These are phyloP conservation scores for Julus scanicus DNA, from an alignment of 2,888 invertebrate genomes.

Conservation along the genomic window DNA sequence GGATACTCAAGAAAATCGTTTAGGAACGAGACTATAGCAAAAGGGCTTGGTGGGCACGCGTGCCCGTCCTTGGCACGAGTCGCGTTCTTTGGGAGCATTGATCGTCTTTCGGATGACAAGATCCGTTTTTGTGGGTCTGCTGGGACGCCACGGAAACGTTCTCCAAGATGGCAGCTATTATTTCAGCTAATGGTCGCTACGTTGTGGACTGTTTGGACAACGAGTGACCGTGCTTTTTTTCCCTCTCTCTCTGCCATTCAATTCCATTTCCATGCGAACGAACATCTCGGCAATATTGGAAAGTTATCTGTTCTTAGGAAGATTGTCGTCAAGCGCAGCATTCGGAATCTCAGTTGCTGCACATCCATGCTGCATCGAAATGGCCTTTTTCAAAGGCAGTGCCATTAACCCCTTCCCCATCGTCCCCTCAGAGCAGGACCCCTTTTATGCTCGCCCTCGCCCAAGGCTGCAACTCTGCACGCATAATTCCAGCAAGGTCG, in stretches of 20 bases:
- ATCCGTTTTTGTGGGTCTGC: not conserved
- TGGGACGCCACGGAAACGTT: not conserved
- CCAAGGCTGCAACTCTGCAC: not conserved
- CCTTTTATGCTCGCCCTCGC: not conserved
- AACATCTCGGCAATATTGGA: not conserved
- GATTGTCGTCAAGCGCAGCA: not conserved
- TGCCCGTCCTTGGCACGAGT: not conserved
- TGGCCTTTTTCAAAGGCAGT: not conserved
- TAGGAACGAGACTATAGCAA: not conserved
- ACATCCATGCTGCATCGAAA: not conserved
- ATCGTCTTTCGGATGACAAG: not conserved
- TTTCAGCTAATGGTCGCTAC: not conserved
- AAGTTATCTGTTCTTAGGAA: not conserved
- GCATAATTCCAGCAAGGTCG: not conserved
- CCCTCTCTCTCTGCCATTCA: not conserved
- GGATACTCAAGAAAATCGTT: not conserved
- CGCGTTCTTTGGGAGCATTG: not conserved
- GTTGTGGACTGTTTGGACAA: not conserved
- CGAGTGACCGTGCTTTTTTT: not conserved
- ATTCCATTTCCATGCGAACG: not conserved
- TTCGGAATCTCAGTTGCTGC: not conserved
- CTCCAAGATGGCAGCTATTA: not conserved
- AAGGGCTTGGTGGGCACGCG: not conserved
- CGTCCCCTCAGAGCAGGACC: not conserved
- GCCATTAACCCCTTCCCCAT: not conserved